A percentile compares a stretch with the other conserved stretches of the same genome.
phyloP scores from a whole-genome alignment of 2,113 vertebrate genomes.

The Pachyramphus minor region DNA sequence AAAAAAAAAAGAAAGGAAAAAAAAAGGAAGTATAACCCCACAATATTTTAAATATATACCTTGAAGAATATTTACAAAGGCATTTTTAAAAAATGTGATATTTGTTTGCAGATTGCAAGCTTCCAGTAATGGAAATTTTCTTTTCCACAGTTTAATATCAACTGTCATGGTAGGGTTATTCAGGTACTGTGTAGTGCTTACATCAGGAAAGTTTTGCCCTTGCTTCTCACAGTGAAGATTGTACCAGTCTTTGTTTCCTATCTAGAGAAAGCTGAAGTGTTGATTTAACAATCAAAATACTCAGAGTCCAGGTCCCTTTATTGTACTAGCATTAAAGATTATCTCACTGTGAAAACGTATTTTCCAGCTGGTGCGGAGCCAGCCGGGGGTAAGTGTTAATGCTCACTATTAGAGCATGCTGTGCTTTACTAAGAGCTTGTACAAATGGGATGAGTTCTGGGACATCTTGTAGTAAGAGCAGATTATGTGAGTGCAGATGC shows the following conservation, averaged over 20 bases:
- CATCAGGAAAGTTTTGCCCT: background rate
- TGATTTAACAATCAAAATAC: constrained; percentile 21
- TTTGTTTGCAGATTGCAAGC: background rate
- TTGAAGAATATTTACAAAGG: background rate
- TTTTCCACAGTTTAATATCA: background rate
- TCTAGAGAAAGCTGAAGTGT: background rate
- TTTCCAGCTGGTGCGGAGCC: background rate
- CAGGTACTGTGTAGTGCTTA: background rate
- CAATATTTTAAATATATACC: background rate
- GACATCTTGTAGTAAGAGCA: background rate
- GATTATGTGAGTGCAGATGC: background rate
- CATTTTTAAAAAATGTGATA: background rate
- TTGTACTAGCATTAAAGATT: background rate
- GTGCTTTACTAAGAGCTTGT: constrained; percentile 2
- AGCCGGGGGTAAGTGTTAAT: background rate
- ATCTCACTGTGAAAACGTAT: background rate
- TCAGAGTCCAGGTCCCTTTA: background rate
- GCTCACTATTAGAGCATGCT: background rate
- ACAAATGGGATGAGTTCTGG: background rate
- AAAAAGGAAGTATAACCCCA: background rate
- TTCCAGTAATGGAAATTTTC: background rate
- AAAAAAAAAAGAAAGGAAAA: background rate
- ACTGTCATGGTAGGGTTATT: background rate
- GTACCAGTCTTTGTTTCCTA: background rate
- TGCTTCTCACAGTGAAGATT: background rate